Percentiles rank a stretch among this genome's conserved stretches.
Conservation (phyloP, 1,140 invertebrate species). For the Leptoteleia sp. region DNA sequence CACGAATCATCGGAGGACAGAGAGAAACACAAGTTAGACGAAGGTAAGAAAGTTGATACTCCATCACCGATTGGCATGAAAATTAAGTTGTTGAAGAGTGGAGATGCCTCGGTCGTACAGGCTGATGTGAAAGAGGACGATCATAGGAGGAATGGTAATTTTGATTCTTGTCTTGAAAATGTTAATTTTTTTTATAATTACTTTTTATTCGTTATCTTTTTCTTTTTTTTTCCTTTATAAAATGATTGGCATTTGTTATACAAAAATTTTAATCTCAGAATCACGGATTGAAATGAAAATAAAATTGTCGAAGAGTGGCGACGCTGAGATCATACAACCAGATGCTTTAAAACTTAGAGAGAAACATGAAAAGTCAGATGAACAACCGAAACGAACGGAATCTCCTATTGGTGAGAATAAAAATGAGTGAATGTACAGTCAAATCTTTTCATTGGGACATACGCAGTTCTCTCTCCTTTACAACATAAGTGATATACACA, state of each 20-base stretch:
- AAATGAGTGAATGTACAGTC: no score
- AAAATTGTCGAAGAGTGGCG: slow-evolving; percentile 75
- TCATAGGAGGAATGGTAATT: slow-evolving; percentile 57
- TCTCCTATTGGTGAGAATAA: slow-evolving; percentile 55
- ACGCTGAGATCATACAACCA: slow-evolving; percentile 73
- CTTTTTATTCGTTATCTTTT: no score
- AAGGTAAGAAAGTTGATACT: slow-evolving; percentile 70
- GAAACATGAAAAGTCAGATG: slow-evolving; percentile 63
- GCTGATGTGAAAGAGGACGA: slow-evolving; percentile 67
- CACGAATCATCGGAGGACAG: slow-evolving; percentile 70
- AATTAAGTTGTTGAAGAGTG: slow-evolving; percentile 76
- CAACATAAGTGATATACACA: no score
- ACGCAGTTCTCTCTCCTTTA: no score
- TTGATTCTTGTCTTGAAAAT: no score
- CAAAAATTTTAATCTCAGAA: slow-evolving; percentile 63
- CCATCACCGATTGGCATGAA: slow-evolving; percentile 78
- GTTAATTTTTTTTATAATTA: no score
- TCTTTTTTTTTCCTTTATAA: no score
- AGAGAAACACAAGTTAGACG: slow-evolving; percentile 69
- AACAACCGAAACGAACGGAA: slow-evolving; percentile 68
- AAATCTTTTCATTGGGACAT: no score
- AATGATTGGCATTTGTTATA: no score
- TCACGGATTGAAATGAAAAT: slow-evolving; percentile 78
- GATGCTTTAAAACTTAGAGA: slow-evolving; percentile 62
- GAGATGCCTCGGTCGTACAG: slow-evolving; percentile 73